Conservation (phyloP, 2,888 invertebrate species). For the Nezara viridula region DNA sequence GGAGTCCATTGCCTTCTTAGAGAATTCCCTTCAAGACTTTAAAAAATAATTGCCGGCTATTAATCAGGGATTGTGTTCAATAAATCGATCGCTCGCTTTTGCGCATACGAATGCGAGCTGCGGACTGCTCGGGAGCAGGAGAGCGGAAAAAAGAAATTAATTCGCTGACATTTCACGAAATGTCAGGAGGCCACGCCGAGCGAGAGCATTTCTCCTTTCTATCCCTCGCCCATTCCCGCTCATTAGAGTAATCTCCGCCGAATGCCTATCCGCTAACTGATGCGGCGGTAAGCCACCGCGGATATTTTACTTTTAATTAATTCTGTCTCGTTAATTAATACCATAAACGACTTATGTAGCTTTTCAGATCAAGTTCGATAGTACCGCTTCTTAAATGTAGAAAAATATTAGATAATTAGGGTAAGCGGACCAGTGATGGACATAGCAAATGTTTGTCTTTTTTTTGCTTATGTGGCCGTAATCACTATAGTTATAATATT, state of each 20-base stretch:
- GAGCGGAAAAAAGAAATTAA: constrained; percentile 29
- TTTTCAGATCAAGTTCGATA: no score
- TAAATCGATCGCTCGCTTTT: constrained; percentile 27
- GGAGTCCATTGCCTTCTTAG: neutral
- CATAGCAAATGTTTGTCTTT: no score
- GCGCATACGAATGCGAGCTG: constrained; percentile 13
- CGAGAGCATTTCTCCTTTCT: constrained; percentile 40
- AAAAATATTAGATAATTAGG: no score
- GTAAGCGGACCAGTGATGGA: no score
- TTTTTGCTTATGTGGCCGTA: no score
- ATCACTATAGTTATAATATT: no score
- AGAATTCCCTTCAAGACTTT: neutral
- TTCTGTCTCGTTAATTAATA: neutral
- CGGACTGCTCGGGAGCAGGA: no score
- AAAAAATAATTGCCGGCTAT: constrained; percentile 20
- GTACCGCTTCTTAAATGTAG: no score
- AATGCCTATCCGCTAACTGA: constrained; percentile 16
- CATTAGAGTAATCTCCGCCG: constrained; percentile 3
- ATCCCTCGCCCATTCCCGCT: neutral
- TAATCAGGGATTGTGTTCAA: neutral
- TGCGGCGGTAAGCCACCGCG: neutral
- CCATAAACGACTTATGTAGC: neutral
- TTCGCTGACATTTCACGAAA: constrained; percentile 43
- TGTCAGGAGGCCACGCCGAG: neutral
- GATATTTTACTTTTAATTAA: neutral